Conservation (phyloP, 2,888 invertebrate genomes). For the Scaptomyza polygonia region DNA sequence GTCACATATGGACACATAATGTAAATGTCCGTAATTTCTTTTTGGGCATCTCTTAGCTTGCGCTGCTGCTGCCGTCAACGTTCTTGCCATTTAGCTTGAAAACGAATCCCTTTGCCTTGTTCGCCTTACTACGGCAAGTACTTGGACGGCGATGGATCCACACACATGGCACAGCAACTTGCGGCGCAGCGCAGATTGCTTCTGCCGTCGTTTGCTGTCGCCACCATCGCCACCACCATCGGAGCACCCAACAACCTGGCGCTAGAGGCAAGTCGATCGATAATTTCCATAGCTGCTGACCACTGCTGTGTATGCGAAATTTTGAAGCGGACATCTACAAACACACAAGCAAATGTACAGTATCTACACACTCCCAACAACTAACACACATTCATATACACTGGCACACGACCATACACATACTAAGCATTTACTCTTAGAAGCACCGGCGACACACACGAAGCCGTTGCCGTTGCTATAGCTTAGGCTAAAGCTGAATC, state of each 20-base stretch:
- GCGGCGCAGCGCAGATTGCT: conserved; percentile 76
- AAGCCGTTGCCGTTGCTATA: conserved; percentile 42
- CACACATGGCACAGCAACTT: conserved; percentile 65
- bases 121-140: conserved; percentile 37
- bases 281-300: conserved; percentile 84
- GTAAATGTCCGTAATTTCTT: conserved; percentile 82
- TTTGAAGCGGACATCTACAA: conserved; percentile 82
- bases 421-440: conserved; percentile 66
- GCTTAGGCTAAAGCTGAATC: conserved; percentile 70
- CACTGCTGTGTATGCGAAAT: conserved; percentile 83
- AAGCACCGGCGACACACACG: conserved; percentile 70
- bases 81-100: conserved; percentile 81
- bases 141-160: conserved; percentile 61
- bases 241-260: conserved; percentile 81
- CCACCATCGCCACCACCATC: conserved; percentile 71
- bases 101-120: conserved; percentile 62
- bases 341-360: conserved; percentile 65
- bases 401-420: conserved; percentile 28
- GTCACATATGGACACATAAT: conserved; percentile 77
- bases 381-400: conserved; percentile 32
- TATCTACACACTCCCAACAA: conserved; percentile 59
- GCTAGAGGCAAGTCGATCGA: conserved; percentile 84
- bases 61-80: conserved; percentile 73
- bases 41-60: conserved; percentile 82
- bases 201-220: conserved; percentile 62